Conservation (phyloP, 2,113 vertebrate species). For the Chelonoidis abingdonii region DNA sequence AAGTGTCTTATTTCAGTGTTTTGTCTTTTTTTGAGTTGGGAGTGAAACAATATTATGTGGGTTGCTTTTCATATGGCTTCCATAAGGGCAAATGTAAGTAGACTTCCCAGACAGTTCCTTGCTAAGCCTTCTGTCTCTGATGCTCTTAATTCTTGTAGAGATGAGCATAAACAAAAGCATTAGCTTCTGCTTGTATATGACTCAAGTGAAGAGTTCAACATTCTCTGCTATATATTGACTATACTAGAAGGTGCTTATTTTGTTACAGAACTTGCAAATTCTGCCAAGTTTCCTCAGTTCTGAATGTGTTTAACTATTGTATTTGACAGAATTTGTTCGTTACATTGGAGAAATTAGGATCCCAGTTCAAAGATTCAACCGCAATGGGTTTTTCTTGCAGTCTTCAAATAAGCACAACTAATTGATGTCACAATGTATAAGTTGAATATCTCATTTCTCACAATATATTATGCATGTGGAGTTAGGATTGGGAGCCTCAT, state of each 20-base stretch:
- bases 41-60: not conserved
- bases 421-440: slow-evolving; percentile 63
- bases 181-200: slow-evolving; percentile 1
- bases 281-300: slow-evolving; percentile 75
- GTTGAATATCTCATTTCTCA: slow-evolving; percentile 50
- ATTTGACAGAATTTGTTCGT: slow-evolving; percentile 73
- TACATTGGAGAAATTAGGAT: slow-evolving; percentile 71
- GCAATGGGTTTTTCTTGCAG: slow-evolving; percentile 55
- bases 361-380: slow-evolving; percentile 68
- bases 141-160: slow-evolving; percentile 7
- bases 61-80: not conserved
- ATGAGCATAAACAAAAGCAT: not conserved
- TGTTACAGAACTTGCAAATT: slow-evolving; percentile 71
- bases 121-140: not conserved
- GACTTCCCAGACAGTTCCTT: not conserved
- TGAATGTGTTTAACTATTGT: slow-evolving; percentile 76
- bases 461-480: slow-evolving; percentile 41
- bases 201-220: slow-evolving; percentile 58
- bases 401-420: slow-evolving; percentile 70
- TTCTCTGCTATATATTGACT: slow-evolving; percentile 48
- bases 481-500: slow-evolving; percentile 37
- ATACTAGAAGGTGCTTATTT: slow-evolving; percentile 56
- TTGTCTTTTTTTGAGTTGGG: not conserved
- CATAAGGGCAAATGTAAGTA: not conserved
- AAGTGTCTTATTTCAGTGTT: not conserved